Conservation (phyloP, 2,797 vertebrate genomes). For the Smutsia gigantea region DNA sequence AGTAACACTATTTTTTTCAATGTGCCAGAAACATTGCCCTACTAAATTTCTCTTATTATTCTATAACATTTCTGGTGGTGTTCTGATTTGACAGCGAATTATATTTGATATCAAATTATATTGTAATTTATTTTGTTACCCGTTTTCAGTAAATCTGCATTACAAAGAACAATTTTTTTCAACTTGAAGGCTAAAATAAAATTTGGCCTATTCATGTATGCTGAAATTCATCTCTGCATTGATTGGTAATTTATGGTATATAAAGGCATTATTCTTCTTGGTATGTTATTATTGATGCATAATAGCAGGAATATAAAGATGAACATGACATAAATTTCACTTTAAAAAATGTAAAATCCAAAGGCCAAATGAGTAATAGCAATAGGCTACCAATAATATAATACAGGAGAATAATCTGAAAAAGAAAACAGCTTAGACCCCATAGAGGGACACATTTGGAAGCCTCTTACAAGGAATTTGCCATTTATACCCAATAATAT, state of each 20-base stretch:
- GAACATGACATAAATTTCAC: not conserved
- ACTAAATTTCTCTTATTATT: not conserved
- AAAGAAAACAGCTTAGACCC: not conserved
- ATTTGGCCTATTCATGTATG: not conserved
- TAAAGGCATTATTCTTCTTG: not conserved
- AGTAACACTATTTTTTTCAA: not conserved
- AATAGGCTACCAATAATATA: not conserved
- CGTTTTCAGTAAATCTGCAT: not conserved
- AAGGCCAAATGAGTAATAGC: not conserved
- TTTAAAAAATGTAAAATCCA: conserved; percentile 33
- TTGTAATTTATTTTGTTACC: not conserved
- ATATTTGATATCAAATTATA: not conserved
- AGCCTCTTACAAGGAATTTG: not conserved
- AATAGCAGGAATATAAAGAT: not conserved
- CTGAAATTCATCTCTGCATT: conserved; percentile 3
- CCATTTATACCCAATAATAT: not conserved
- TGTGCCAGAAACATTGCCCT: not conserved
- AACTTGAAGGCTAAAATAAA: conserved; percentile 5
- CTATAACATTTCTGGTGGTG: not conserved
- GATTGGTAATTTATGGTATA: not conserved
- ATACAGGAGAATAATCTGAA: not conserved
- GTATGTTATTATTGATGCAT: not conserved
- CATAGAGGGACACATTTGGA: not conserved
- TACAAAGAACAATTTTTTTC: not conserved
- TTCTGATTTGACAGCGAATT: not conserved